phyloP scores from a whole-genome alignment of 2,113 vertebrate species.

The Equus przewalskii region DNA sequence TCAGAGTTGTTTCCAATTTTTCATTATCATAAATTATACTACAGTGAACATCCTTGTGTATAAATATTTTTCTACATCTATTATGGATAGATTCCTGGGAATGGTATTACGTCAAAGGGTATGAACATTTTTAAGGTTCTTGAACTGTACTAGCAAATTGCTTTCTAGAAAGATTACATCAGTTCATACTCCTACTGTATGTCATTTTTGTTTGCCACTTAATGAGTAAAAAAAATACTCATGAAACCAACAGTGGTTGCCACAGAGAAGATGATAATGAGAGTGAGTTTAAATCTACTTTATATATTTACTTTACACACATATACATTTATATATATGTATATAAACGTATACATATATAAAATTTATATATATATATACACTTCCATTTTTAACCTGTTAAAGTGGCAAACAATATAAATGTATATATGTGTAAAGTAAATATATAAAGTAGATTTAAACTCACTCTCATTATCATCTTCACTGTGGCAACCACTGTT shows the following conservation, averaged over 20 bases:
- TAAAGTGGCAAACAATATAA: not conserved
- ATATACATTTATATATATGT: not conserved
- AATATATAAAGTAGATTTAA: not conserved
- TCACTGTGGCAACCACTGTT: not conserved
- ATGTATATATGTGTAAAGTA: not conserved
- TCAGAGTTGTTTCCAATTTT: not conserved
- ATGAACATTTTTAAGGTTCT: not conserved
- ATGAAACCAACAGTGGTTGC: not conserved
- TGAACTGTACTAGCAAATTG: conserved; percentile 3
- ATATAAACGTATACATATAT: no score
- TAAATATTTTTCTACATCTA: not conserved
- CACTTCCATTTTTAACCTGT: no score
- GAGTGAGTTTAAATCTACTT: not conserved
- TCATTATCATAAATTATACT: not conserved
- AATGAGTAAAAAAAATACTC: not conserved
- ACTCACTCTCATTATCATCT: not conserved
- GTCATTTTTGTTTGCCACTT: conserved; percentile 23
- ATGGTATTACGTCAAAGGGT: not conserved
- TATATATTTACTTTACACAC: not conserved
- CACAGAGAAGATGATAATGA: not conserved
- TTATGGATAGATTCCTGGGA: not conserved
- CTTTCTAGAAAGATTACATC: not conserved
- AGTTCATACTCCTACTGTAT: not conserved
- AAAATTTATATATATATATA: not conserved
- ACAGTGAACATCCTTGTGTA: not conserved